A percentile compares a stretch with the other conserved stretches of the same genome.
Conservation (phyloP, 1,140 invertebrate genomes). For the Scylla paramamosain region DNA sequence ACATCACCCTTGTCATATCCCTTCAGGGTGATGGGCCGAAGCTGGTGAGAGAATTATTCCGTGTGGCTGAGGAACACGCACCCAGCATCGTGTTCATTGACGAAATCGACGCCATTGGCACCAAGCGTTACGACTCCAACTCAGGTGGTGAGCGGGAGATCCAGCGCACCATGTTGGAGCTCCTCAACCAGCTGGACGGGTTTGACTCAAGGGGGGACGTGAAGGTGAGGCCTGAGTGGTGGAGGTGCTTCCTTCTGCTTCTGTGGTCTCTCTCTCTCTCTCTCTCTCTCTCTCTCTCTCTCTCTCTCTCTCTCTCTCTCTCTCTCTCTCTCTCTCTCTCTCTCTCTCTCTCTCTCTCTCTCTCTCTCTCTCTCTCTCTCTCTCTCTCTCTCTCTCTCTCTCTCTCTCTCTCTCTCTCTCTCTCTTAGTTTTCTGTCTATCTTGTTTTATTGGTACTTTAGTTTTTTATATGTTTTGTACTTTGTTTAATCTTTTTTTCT, state of each 20-base stretch:
- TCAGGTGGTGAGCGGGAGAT: conserved; percentile 99
- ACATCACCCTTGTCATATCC: neutral
- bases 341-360: too few species aligned
- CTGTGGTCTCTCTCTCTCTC: too few species aligned
- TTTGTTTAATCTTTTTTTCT: neutral
- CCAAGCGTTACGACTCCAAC: conserved; percentile 99
- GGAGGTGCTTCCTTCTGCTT: too few species aligned
- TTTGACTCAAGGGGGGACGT: conserved; percentile 98
- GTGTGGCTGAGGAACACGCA: conserved; percentile 99
- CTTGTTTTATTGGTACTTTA: neutral
- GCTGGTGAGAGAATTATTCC: conserved; percentile 97
- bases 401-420: too few species aligned
- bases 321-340: too few species aligned
- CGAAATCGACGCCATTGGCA: conserved; percentile 99
- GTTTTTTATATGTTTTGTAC: neutral
- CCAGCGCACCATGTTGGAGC: conserved; percentile 99
- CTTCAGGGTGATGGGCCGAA: conserved; percentile 98
- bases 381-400: too few species aligned
- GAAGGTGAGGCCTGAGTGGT: conserved; percentile 84
- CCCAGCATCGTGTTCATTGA: conserved; percentile 99
- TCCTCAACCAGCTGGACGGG: conserved; percentile 99
- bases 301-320: too few species aligned
- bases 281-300: too few species aligned
- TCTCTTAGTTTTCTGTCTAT: too few species aligned
- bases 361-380: too few species aligned